Evolutionary conservation across 2,797 vertebrate species (phyloP), one percentile per base, ranked within the genome.

Genomic region (Parambassis ranga): DNA sequence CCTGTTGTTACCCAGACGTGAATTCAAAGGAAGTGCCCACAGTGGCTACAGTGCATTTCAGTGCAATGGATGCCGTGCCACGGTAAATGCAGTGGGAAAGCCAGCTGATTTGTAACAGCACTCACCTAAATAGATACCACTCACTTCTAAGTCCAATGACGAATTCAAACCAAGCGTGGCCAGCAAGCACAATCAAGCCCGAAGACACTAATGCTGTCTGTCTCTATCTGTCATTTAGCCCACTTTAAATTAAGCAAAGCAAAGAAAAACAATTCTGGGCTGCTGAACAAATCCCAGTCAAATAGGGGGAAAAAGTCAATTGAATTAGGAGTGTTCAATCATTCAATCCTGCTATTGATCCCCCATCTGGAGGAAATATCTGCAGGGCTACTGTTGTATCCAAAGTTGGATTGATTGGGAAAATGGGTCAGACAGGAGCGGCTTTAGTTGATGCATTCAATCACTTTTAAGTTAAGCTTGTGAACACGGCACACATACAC

Each of bases 311-410:
- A 37, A 61, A 67, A 65, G 77, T 73, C 65, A 84, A 87, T 87
- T 80, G 68, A 79, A 90, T 87, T 88, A 83, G 80, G 42, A 50
- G 75, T 77, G 57, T 81, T 87, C 77, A 84, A 79, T 89, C 79
- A 86, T 81, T 89, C 80, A 85, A 82, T 86, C 75, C 58, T 11
- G 38, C 43, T 82, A 90, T 89, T 75, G 88, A 90, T 89, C 68
- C 32, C 32, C 11, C 28, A 48, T 76, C 67, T 51, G 43, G 59
- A 52, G 39, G 68, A 77, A 79, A 82, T 80, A 83, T 82, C 72
- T 87, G 49, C 56, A 57, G 62, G 70, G 60, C 62, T 50, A 71
- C 59, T 71, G 75, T 71, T 69, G 69, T 37, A 63, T 75, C 74
- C 77, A 82, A 62, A 81, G 71, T 75, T 65, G 68, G 72, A 86